A percentile compares a stretch with the other conserved stretches of the same genome.
phyloP scores from a whole-genome alignment of 2,888 invertebrate genomes.

The Lasioglossum villosulum region DNA sequence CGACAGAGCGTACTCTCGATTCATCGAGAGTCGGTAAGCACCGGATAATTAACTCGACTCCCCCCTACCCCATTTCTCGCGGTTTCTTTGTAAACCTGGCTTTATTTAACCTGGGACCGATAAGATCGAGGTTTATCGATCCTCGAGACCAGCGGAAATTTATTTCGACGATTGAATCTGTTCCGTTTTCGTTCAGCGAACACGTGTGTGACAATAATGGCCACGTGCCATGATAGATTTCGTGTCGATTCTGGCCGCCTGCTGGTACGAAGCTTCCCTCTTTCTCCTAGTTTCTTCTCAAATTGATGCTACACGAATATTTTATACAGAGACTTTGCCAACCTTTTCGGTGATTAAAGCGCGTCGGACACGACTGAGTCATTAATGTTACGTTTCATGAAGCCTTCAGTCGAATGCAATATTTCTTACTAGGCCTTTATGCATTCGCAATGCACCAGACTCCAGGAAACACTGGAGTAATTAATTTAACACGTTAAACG shows the following conservation, averaged over 20 bases:
- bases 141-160: background rate
- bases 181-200: conserved; percentile 35
- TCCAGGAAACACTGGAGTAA: too few species aligned
- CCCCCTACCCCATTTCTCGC: conserved; percentile 29
- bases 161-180: background rate
- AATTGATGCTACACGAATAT: conserved; percentile 46
- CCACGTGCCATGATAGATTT: conserved; percentile 52
- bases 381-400: conserved; percentile 29
- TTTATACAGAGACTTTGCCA: conserved; percentile 23
- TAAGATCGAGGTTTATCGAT: conserved; percentile 23
- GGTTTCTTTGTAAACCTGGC: conserved; percentile 37
- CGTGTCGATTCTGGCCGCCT: conserved; percentile 32
- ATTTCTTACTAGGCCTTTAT: background rate
- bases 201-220: conserved; percentile 62
- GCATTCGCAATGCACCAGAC: background rate
- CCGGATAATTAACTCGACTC: conserved; percentile 53
- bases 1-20: conserved; percentile 37
- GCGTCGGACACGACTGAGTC: conserved; percentile 6
- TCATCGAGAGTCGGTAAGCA: conserved; percentile 48
- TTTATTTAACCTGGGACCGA: conserved; percentile 13
- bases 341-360: conserved; percentile 29
- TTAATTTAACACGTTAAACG: too few species aligned
- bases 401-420: background rate
- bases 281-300: conserved; percentile 9
- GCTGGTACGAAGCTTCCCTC: conserved; percentile 19